Conservation (phyloP, 1,140 invertebrate species). For the Asobara japonica region DNA sequence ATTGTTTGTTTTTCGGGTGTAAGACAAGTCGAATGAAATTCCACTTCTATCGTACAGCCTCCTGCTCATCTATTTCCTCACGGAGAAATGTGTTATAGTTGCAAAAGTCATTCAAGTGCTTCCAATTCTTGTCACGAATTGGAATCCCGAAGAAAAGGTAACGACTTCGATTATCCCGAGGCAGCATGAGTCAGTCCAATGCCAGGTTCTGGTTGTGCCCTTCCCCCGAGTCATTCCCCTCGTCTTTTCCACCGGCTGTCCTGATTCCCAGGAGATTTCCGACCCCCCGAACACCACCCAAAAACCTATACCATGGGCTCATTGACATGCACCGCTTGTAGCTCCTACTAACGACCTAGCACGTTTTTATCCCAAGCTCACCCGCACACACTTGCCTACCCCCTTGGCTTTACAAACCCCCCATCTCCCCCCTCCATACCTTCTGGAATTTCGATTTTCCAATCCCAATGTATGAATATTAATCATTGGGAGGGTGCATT, state of each 20-base stretch:
- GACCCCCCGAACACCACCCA: background rate
- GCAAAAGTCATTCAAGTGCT: conserved; percentile 19
- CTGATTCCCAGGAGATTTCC: conserved; percentile 61
- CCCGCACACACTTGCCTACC: background rate
- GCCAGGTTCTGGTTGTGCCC: conserved; percentile 1
- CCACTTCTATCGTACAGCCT: too few species aligned
- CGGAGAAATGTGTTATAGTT: background rate
- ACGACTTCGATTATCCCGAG: conserved; percentile 62
- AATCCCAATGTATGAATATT: conserved; percentile 5
- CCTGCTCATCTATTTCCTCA: background rate
- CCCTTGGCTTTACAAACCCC: background rate
- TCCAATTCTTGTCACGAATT: conserved; percentile 56
- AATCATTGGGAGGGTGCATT: background rate
- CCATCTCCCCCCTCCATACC: background rate
- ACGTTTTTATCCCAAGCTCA: conserved; percentile 43
- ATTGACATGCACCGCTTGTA: conserved; percentile 64
- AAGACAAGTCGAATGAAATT: too few species aligned
- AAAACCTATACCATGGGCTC: conserved; percentile 41
- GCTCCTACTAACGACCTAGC: conserved; percentile 61
- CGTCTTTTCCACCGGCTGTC: conserved; percentile 54
- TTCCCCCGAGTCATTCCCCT: conserved; percentile 29
- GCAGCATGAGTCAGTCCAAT: conserved; percentile 59
- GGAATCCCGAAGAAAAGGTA: conserved; percentile 53
- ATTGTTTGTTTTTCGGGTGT: too few species aligned
- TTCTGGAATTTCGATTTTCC: background rate